phyloP scores from a whole-genome alignment of 2,888 invertebrate species.

The Drosophila emarginata region DNA sequence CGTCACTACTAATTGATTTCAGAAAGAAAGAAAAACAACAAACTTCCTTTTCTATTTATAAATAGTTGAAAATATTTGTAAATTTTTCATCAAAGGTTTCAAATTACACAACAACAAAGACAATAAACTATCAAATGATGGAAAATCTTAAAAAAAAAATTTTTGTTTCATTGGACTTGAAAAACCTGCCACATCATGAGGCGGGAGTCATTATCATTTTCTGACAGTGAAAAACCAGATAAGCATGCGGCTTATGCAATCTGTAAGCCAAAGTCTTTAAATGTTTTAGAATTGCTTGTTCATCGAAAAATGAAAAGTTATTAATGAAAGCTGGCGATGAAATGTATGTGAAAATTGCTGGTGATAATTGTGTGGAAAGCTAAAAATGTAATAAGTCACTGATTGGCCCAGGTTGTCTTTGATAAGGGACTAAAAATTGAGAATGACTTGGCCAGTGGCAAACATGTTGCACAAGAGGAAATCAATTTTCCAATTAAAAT shows the following conservation, averaged over 20 bases:
- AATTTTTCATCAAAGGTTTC: slow-evolving; percentile 31
- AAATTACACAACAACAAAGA: slow-evolving; percentile 52
- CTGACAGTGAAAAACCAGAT: slow-evolving; percentile 45
- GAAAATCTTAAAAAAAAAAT: slow-evolving; percentile 59
- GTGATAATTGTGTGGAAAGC: slow-evolving; percentile 66
- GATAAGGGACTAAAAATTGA: slow-evolving; percentile 40
- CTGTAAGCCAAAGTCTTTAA: not conserved
- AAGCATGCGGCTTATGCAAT: slow-evolving; percentile 60
- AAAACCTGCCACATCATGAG: slow-evolving; percentile 40
- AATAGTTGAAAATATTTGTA: slow-evolving; percentile 64
- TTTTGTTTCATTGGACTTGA: slow-evolving; percentile 25
- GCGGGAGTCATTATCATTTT: slow-evolving; percentile 51
- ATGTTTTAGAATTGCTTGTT: slow-evolving; percentile 1
- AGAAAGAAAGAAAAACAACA: slow-evolving; percentile 16
- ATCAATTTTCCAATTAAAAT: slow-evolving; percentile 45
- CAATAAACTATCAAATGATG: no score
- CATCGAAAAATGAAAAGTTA: slow-evolving; percentile 63
- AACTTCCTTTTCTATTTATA: slow-evolving; percentile 19
- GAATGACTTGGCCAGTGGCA: not conserved
- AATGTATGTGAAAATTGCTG: slow-evolving; percentile 50
- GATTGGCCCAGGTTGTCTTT: slow-evolving; percentile 49
- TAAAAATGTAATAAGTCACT: slow-evolving; percentile 63
- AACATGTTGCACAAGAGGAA: slow-evolving; percentile 57
- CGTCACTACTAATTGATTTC: slow-evolving; percentile 34
- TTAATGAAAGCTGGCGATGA: slow-evolving; percentile 59